These are phyloP conservation scores for Coregonus suidteri DNA, from an alignment of 2,797 vertebrate species.

Conservation along the genomic window DNA sequence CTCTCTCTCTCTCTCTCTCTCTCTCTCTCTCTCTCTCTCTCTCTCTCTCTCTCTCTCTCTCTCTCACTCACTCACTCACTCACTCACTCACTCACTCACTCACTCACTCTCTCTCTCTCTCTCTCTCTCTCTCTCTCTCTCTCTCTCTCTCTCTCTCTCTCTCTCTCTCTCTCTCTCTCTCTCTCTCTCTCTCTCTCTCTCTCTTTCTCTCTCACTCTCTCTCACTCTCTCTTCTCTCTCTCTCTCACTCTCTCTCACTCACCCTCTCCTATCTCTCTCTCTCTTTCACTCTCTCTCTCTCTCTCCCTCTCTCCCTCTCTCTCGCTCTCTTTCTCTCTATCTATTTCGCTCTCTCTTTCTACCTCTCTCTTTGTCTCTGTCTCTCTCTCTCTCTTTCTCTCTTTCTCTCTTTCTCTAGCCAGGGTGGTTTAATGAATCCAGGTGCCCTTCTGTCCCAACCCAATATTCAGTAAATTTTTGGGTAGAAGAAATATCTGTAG, in stretches of 20 bases:
- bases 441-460: too few relatives aligned
- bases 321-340: too few relatives aligned
- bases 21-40: conserved; percentile 10
- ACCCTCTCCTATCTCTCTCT: not conserved
- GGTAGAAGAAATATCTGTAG: not conserved
- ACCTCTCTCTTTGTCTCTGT: not conserved
- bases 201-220: not conserved
- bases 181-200: not conserved
- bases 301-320: not conserved
- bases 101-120: too few relatives aligned
- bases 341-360: too few relatives aligned
- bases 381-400: not conserved
- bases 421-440: too few relatives aligned
- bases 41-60: too few relatives aligned
- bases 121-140: not conserved
- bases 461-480: too few relatives aligned
- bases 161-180: not conserved
- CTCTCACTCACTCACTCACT: too few relatives aligned
- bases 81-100: too few relatives aligned
- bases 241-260: conserved; percentile 2
- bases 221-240: not conserved
- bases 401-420: not conserved
- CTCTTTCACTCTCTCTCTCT: not conserved
- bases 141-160: not conserved
- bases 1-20: not conserved